Conservation (phyloP, 1,140 invertebrate species). For the Drosophila nebulosa region DNA sequence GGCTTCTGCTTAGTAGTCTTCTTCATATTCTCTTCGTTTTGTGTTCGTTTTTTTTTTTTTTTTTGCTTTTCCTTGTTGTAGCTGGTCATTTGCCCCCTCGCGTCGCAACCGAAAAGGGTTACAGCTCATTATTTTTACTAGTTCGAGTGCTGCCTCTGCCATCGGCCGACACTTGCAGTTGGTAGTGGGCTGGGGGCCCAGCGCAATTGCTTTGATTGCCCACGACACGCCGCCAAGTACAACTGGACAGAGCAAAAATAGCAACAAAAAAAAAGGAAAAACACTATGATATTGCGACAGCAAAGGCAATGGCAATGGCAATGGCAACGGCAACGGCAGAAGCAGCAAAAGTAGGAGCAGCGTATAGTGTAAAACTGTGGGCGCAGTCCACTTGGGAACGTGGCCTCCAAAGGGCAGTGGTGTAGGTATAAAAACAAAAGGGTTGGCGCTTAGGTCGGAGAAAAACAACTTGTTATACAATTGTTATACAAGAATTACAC, state of each 20-base stretch:
- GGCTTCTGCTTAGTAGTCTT: neutral
- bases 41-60: too few relatives aligned
- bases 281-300: neutral
- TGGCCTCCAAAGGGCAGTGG: neutral
- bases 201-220: slow-evolving; percentile 73
- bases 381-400: slow-evolving; percentile 37
- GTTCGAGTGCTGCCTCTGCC: slow-evolving; percentile 10
- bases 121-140: slow-evolving; percentile 70
- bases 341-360: neutral
- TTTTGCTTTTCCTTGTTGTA: neutral
- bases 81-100: neutral
- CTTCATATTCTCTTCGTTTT: neutral
- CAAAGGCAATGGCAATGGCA: neutral
- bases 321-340: neutral
- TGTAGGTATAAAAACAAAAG: neutral
- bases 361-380: slow-evolving; percentile 43
- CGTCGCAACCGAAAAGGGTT: slow-evolving; percentile 55
- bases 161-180: slow-evolving; percentile 57
- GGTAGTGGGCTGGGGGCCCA: slow-evolving; percentile 43
- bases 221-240: slow-evolving; percentile 53
- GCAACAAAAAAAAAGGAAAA: neutral
- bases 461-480: slow-evolving; percentile 13
- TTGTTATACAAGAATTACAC: neutral
- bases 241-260: slow-evolving; percentile 23
- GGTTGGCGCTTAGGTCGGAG: neutral